Conservation (phyloP, 2,113 vertebrate genomes). For the Neoarius graeffei region DNA sequence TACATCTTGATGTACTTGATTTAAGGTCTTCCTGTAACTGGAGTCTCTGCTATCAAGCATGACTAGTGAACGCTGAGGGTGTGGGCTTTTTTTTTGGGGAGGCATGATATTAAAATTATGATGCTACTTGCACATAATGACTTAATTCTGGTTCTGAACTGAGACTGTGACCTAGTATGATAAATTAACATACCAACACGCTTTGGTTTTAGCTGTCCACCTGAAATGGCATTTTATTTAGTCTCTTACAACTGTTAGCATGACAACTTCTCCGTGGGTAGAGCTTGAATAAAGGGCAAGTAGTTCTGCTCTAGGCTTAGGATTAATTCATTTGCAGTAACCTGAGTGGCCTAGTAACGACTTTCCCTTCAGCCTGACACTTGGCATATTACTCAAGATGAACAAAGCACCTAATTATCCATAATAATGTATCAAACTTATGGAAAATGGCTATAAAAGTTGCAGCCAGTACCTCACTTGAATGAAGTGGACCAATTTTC, state of each 20-base stretch:
- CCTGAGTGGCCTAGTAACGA: slow-evolving; percentile 11
- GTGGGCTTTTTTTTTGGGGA: too few species aligned
- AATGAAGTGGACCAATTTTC: background rate
- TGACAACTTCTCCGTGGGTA: background rate
- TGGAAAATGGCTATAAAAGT: too few species aligned
- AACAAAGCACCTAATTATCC: background rate
- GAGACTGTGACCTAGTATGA: too few species aligned
- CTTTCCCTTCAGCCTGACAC: background rate
- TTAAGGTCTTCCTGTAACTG: too few species aligned
- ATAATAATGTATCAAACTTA: background rate
- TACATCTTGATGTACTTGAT: too few species aligned
- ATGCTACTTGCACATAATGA: too few species aligned
- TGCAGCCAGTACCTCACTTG: background rate
- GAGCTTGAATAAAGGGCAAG: background rate
- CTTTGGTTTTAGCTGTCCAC: background rate
- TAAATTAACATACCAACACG: background rate
- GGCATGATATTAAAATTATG: too few species aligned
- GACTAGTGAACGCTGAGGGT: too few species aligned
- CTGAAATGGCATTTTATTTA: slow-evolving; percentile 15
- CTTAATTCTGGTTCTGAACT: too few species aligned
- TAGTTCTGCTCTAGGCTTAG: background rate
- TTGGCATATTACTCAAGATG: background rate
- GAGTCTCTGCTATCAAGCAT: too few species aligned
- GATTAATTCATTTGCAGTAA: background rate
- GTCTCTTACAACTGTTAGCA: background rate